Base-by-base conservation (phyloP, 2,113 vertebrate species). In the Myrmecobius fasciatus region DNA sequence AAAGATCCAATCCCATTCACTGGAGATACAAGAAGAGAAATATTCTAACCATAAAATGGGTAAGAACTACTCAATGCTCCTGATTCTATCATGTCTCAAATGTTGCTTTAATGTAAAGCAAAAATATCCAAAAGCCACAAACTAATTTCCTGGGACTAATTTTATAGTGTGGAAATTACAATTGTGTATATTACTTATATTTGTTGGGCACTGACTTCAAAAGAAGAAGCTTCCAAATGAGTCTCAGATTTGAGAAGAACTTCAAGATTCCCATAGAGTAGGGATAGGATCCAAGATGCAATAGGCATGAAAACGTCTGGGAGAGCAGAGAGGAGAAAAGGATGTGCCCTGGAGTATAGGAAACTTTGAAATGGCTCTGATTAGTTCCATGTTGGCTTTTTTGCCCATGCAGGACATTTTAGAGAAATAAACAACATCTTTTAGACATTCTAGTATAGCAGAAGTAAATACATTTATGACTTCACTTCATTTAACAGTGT, bases 151-250 rank as follows among this genome's bases (percentile, higher is more conserved):
- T 95, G 89, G 60, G 89, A 92, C 89, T 91, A 92, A 96, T 94
- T 97, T 97, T 93, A 97, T 91, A 97, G 52, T 49, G 28, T 91
- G n/a, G 89, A 96, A 96, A 25, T 92, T 89, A 93, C 89, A 91
- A 93, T 92, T 93, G 95, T 91, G 89, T 54, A 49, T 25, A 94
- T 94, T 92, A 95, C 53, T 91, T 96, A 54, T 53, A 95, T 95
- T 92, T 96, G 90, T 91, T 95, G 89, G 95, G 75, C 83, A 97
- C 92, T 93, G 91, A 67, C 93, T 97, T 96, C 91, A 96, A 97
- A 96, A 89, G 83, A 93, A 43, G 26, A 94, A 26, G 6, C 31
- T 96, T 95, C 93, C 22, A 92, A 89, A 96, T 91, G 8, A 43
- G 31, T 92, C 53, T 52, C 96, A 52, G 31, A 83, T 96, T 90